Evolutionary conservation across 2,797 vertebrate genomes (phyloP), one percentile per base, ranked within the genome.

Genomic region (Eptatretus atami): DNA sequence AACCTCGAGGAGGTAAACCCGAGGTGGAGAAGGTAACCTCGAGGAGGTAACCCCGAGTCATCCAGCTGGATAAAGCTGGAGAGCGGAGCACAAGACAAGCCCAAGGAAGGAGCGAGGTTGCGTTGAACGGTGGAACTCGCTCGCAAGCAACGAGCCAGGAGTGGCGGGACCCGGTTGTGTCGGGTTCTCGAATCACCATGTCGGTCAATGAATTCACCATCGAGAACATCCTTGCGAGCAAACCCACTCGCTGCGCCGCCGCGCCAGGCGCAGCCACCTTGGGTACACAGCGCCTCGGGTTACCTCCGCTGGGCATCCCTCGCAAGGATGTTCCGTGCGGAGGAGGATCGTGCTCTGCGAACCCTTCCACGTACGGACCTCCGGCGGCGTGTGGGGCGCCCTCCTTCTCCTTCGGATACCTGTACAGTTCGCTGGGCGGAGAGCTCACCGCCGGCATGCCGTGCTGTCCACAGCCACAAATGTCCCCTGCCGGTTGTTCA

Each of bases 141-240:
- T 44, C 31, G 31, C 31, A 8, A 44, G 31, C 31, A 44, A 4
- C 31, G 31, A 8, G 31, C 2, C 31, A 8, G 31, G 31, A 44
- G 4, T 8, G 31, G 31, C 31, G 31, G 6, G 31, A 31, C 31
- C 31, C 31, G n/a, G n/a, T 6, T 3, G 3, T 3, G 31, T 31
- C 31, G 31, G 31, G 31, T 8, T 5, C 31, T 8, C 31, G 31
- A 44, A 8, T 44, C 31, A 44, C 31, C 4, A 61, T 61, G 57
- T 61, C 57, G 9, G 57, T 61, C 9, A n/a, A 61, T 12, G 57
- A n/a, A 25, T 61, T 61, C 57, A 61, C n/a, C 57, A 61, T 61
- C 57, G 57, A 61, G n/a, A 61, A 25, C 11, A 61, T 61, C 9
- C 57, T 61, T n/a, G 57, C 57, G 9, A n/a, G 57, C 57, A 61